Conservation (phyloP, 2,888 invertebrate genomes). For the Aphidoletes aphidimyza region DNA sequence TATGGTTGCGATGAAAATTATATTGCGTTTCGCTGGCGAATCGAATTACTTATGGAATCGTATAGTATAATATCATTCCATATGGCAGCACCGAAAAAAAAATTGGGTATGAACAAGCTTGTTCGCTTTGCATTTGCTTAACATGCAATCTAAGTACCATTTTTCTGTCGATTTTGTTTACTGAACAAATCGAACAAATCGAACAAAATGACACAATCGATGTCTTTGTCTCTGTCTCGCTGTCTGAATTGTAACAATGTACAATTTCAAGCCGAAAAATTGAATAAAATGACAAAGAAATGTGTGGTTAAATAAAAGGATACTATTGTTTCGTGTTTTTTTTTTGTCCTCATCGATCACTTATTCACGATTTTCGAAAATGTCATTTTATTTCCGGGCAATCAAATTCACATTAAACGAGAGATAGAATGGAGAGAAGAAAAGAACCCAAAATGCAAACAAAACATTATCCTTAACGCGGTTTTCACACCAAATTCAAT, state of each 20-base stretch:
- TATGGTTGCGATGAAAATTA: too few relatives aligned
- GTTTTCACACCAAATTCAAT: background rate
- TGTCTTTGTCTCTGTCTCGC: background rate
- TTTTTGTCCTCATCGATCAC: background rate
- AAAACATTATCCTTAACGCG: background rate
- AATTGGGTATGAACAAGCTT: too few relatives aligned
- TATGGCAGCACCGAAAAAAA: too few relatives aligned
- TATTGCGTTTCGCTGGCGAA: too few relatives aligned
- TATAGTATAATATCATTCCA: too few relatives aligned
- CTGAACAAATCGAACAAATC: background rate
- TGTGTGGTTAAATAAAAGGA: background rate
- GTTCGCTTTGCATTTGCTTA: too few relatives aligned
- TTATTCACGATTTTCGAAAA: background rate
- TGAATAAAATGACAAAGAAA: background rate
- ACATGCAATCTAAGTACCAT: too few relatives aligned
- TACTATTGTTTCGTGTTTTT: background rate
- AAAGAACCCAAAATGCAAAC: background rate
- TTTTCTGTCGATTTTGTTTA: background rate
- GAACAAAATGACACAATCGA: too few relatives aligned
- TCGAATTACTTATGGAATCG: too few relatives aligned
- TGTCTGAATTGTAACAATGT: background rate
- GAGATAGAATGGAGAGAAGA: background rate
- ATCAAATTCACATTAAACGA: constrained; percentile 8
- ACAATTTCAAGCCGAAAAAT: background rate
- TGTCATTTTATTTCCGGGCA: constrained; percentile 18